Conservation (phyloP, 2,888 invertebrate species). For the Glyphotaelius pellucidus region DNA sequence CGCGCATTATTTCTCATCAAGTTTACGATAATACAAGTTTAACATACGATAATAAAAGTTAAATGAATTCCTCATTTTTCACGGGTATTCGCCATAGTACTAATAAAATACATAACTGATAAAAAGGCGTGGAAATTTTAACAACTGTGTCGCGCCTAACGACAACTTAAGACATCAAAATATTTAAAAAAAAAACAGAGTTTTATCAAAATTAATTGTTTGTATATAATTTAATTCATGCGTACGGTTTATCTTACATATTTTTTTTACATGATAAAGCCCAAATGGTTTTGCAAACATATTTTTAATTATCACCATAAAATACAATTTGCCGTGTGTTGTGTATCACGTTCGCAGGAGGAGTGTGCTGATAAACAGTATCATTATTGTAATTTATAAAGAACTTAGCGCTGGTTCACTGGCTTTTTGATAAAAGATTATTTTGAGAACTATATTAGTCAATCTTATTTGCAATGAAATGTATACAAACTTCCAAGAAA, state of each 20-base stretch:
- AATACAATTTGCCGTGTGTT: neutral
- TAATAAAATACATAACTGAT: too few relatives aligned
- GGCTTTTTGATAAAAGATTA: neutral
- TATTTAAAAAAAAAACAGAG: neutral
- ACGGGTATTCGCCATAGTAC: too few relatives aligned
- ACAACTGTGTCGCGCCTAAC: too few relatives aligned
- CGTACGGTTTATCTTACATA: neutral
- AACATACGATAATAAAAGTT: too few relatives aligned
- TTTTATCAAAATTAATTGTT: neutral
- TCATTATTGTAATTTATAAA: neutral
- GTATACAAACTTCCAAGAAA: too few relatives aligned
- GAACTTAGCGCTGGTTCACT: neutral
- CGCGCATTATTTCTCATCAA: too few relatives aligned
- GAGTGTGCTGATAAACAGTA: neutral
- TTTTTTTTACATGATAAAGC: neutral
- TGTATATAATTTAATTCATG: neutral
- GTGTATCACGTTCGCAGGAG: neutral
- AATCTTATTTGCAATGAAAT: too few relatives aligned
- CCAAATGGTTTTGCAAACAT: neutral
- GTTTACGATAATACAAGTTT: too few relatives aligned
- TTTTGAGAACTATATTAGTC: too few relatives aligned
- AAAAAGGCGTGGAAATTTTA: too few relatives aligned
- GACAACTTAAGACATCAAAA: neutral
- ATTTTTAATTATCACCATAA: neutral
- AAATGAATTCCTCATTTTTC: too few relatives aligned